A percentile compares a stretch with the other conserved stretches of the same genome.
These are phyloP conservation scores for Xiphophorus birchmanni DNA, from an alignment of 2,797 vertebrate genomes.

Conservation along the genomic window DNA sequence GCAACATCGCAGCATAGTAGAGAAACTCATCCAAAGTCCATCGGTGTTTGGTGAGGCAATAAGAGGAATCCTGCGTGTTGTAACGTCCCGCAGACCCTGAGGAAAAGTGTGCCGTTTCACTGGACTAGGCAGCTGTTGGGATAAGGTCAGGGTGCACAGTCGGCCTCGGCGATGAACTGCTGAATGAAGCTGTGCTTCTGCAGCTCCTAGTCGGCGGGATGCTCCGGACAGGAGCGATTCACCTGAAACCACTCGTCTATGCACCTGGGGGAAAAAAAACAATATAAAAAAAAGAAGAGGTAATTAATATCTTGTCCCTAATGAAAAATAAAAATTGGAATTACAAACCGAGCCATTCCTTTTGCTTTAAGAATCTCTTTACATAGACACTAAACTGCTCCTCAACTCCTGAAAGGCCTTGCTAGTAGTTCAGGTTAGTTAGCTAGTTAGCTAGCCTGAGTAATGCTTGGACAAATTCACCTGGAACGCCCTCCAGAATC, in stretches of 20 bases:
- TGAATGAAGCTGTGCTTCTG: constrained; percentile 17
- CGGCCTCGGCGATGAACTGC: constrained; percentile 30
- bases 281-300: neutral
- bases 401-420: neutral
- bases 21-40: constrained; percentile 31
- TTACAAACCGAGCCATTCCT: neutral
- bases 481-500: too few relatives aligned
- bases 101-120: constrained; percentile 48
- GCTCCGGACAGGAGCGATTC: constrained; percentile 97
- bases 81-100: constrained; percentile 69
- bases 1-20: constrained; percentile 28
- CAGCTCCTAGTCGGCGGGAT: constrained; percentile 88
- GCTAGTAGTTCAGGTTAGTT: neutral
- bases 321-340: neutral
- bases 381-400: neutral
- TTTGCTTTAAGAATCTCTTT: neutral
- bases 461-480: neutral
- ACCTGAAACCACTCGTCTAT: constrained; percentile 99
- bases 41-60: constrained; percentile 38
- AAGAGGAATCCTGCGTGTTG: constrained; percentile 18
- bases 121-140: constrained; percentile 55
- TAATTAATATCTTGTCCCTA: neutral
- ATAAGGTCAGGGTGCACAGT: constrained; percentile 48
- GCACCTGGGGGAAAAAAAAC: constrained; percentile 80
- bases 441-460: neutral